phyloP scores from a whole-genome alignment of 2,888 invertebrate genomes.

The Eupeodes luniger region DNA sequence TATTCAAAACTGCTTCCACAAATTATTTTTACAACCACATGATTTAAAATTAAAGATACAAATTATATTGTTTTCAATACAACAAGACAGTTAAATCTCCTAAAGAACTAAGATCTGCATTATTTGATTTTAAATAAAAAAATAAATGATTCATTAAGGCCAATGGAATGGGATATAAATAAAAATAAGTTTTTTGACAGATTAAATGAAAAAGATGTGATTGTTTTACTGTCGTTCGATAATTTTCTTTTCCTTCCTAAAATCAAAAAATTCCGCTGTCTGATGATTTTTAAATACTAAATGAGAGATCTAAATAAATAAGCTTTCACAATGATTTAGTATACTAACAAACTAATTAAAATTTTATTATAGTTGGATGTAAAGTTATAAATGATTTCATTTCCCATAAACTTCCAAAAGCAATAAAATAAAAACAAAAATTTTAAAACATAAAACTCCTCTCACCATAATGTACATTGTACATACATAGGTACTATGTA shows the following conservation, averaged over 20 bases:
- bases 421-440: neutral
- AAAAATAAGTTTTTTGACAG: too few species aligned
- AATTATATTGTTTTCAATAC: too few species aligned
- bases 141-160: too few species aligned
- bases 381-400: slow-evolving; percentile 5
- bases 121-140: too few species aligned
- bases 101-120: too few species aligned
- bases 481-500: neutral
- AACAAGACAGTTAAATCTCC: too few species aligned
- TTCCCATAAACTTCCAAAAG: slow-evolving; percentile 1
- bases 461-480: neutral
- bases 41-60: too few species aligned
- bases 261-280: neutral
- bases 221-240: too few species aligned
- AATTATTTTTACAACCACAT: too few species aligned
- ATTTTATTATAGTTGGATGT: neutral
- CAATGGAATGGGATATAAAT: too few species aligned
- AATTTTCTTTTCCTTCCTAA: neutral
- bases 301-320: neutral
- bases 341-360: neutral
- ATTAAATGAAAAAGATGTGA: too few species aligned
- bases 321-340: neutral
- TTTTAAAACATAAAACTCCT: neutral
- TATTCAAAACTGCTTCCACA: too few species aligned
- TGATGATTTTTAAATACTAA: neutral